Evolutionary conservation across 2,113 vertebrate genomes (phyloP), one percentile per base, ranked within the genome.

Genomic region (Bucco capensis): DNA sequence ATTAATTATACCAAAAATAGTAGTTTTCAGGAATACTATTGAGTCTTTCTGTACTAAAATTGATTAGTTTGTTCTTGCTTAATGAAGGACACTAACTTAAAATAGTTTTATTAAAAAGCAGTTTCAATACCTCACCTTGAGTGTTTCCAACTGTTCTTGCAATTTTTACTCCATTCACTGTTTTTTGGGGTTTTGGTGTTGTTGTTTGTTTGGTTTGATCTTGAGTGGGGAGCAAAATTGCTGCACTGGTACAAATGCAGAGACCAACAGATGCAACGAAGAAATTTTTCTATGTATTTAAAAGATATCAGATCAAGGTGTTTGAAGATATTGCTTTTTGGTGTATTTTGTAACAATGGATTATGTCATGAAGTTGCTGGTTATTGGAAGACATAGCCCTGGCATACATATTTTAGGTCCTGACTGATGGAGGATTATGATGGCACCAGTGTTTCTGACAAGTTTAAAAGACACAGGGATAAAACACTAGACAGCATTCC

Each of bases 361-460:
- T 93, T 88, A 37, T 71, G 27, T 74, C n/a, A 14, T 71, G 40
- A 66, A 77, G 60, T 74, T 78, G 44, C 83, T 74, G 73, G 61
- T 86, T 88, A 81, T 64, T 38, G 49, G 69, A 81, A 92, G 64
- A 56, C 13, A 18, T 22, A 72, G 28, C 40, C 21, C 16, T 1
- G 1, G 72, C 70, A 71, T 57, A 64, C 24, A 3, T 76, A n/a
- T 76, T 84, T 95, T 82, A 76, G 7, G 62, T 91, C 40, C 40
- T 72, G 74, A 90, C 49, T 86, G 91, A 73, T 82, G 50, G 40
- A 73, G 38, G 62, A 38, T 86, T 93, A 51, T 44, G 65, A 77
- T 69, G 90, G 69, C 57, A 82, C 44, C 40, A 78, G 31, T 75
- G 79, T 93, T 95, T 92, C 77, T 89, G 85, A 86, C 64, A 90